Conservation (phyloP, 2,888 invertebrate species). For the Phortica okadai region DNA sequence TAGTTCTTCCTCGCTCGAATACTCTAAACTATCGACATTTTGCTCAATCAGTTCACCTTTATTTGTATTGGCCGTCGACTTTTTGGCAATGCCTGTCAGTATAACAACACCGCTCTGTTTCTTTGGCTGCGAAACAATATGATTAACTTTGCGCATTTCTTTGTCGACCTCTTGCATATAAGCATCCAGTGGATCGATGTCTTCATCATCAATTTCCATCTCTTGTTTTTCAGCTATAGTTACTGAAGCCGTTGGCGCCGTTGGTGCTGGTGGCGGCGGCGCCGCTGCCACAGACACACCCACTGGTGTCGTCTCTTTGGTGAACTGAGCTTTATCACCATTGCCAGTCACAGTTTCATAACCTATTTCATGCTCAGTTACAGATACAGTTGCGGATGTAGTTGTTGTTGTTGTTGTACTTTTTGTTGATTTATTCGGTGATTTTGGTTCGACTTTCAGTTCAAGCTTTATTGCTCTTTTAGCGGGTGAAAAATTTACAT, state of each 20-base stretch:
- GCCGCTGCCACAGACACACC: conserved; percentile 14
- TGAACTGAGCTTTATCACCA: neutral
- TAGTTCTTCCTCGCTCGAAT: conserved; percentile 97
- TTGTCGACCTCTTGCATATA: conserved; percentile 92
- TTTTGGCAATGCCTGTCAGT: conserved; percentile 90
- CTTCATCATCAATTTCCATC: conserved; percentile 81
- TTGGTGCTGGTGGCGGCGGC: conserved; percentile 11
- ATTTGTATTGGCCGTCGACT: conserved; percentile 81
- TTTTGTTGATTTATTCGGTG: neutral
- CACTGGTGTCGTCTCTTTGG: conserved; percentile 14
- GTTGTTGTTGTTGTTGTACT: neutral
- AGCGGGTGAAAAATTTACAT: conserved; percentile 58
- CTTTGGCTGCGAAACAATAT: conserved; percentile 76
- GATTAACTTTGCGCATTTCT: conserved; percentile 77
- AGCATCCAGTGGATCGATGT: conserved; percentile 97
- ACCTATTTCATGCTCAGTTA: conserved; percentile 36
- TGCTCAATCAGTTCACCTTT: conserved; percentile 99
- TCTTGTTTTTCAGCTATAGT: conserved; percentile 76
- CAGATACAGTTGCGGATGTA: neutral
- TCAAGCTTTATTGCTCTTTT: conserved; percentile 52
- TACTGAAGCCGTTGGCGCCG: conserved; percentile 7
- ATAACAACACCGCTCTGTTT: conserved; percentile 82
- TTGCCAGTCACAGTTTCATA: conserved; percentile 71
- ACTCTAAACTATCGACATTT: conserved; percentile 97
- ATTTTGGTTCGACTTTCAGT: conserved; percentile 17